A percentile compares a stretch with the other conserved stretches of the same genome.
These are phyloP conservation scores for Patagioenas fasciata DNA, from an alignment of 2,113 vertebrate species.

Conservation along the genomic window DNA sequence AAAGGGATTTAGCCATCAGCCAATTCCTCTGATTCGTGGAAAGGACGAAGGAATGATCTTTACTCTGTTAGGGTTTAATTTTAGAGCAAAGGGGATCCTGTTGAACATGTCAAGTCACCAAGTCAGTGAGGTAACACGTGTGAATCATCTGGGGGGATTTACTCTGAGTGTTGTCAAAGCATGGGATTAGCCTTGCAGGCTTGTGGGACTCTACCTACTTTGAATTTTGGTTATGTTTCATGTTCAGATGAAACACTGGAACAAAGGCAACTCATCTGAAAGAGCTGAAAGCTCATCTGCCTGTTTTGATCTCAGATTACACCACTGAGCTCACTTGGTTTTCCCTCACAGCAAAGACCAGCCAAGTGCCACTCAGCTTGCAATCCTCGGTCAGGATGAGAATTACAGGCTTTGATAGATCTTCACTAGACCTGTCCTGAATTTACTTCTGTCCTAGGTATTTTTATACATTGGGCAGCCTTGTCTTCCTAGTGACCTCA, in stretches of 20 bases:
- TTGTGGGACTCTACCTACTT: not conserved
- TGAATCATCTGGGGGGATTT: not conserved
- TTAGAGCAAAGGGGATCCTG: not conserved
- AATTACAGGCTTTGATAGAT: not conserved
- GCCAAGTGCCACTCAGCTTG: accelerated
- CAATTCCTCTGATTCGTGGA: not conserved
- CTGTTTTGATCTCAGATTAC: not conserved
- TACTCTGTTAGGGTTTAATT: not conserved
- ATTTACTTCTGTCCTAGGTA: not conserved
- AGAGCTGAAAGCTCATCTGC: not conserved
- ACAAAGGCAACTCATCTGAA: not conserved
- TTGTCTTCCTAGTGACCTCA: not conserved
- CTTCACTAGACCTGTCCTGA: not conserved
- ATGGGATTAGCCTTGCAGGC: not conserved
- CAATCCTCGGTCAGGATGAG: not conserved
- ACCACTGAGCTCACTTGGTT: not conserved
- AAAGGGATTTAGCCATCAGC: not conserved
- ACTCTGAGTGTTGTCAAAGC: not conserved
- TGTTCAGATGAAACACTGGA: not conserved
- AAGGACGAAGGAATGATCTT: not conserved
- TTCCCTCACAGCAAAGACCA: not conserved
- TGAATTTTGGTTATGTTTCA: conserved; percentile 19
- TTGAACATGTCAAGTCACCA: not conserved
- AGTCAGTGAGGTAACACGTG: not conserved
- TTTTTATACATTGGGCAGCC: not conserved